phyloP scores from a whole-genome alignment of 2,113 vertebrate species.

The Scytalopus superciliaris region DNA sequence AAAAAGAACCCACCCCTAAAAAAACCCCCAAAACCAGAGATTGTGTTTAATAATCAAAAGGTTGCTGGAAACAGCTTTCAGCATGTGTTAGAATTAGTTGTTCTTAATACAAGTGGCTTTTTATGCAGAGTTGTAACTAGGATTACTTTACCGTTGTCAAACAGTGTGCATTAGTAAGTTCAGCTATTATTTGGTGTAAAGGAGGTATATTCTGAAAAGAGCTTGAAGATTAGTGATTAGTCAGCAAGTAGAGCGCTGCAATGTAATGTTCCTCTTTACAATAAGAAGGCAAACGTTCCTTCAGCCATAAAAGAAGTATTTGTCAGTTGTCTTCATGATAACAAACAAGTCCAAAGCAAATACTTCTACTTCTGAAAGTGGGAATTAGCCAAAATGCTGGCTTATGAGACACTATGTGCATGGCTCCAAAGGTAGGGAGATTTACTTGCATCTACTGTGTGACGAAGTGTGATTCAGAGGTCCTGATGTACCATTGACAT shows the following conservation, averaged over 20 bases:
- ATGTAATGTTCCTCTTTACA: neutral
- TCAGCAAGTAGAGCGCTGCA: neutral
- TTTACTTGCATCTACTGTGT: neutral
- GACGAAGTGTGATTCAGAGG: neutral
- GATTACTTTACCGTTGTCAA: neutral
- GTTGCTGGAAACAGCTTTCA: neutral
- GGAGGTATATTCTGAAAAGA: neutral
- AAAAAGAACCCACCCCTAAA: too few relatives aligned
- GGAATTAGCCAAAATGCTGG: neutral
- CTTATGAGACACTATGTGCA: neutral
- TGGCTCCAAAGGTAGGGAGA: neutral
- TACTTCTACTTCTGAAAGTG: neutral
- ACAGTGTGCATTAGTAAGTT: neutral
- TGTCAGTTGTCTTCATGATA: neutral
- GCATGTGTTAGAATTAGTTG: neutral
- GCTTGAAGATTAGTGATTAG: neutral
- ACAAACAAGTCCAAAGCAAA: neutral
- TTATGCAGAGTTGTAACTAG: neutral
- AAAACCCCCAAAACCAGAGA: neutral
- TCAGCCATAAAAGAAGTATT: neutral
- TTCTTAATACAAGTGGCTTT: neutral
- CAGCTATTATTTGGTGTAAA: neutral
- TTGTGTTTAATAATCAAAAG: neutral
- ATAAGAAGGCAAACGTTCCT: neutral
- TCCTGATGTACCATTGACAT: neutral